Percentiles rank a stretch among this genome's conserved stretches.
Evolutionary conservation across 2,888 invertebrate genomes (phyloP).

Genomic region (Tipula lateralis): DNA sequence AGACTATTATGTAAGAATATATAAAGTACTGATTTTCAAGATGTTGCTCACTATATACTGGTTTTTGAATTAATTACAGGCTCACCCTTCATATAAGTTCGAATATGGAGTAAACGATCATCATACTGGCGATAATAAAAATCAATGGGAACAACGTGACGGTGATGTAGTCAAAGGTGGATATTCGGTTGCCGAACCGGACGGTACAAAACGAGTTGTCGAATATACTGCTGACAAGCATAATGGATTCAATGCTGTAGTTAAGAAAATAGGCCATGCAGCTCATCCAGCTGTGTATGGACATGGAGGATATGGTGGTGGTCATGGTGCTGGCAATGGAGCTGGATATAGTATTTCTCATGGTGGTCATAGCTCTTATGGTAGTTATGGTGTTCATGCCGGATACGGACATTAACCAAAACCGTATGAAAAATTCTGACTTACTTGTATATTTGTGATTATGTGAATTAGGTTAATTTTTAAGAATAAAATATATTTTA

Average conservation of each 20-base stretch:
- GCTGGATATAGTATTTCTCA: slow-evolving; percentile 38
- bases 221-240: slow-evolving; percentile 52
- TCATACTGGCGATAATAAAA: slow-evolving; percentile 51
- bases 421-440: no score
- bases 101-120: slow-evolving; percentile 52
- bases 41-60: not conserved
- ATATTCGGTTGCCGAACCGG: slow-evolving; percentile 51
- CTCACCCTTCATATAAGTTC: slow-evolving; percentile 49
- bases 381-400: slow-evolving; percentile 26
- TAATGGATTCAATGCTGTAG: slow-evolving; percentile 51
- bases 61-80: not conserved
- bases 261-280: slow-evolving; percentile 50
- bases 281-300: slow-evolving; percentile 19
- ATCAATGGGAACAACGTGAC: slow-evolving; percentile 52
- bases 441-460: not conserved
- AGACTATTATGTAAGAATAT: not conserved
- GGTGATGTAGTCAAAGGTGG: slow-evolving; percentile 52
- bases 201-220: slow-evolving; percentile 52
- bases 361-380: slow-evolving; percentile 26
- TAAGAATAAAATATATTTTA: not conserved
- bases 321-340: not conserved
- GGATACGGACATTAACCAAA: no score
- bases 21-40: not conserved
- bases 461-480: not conserved
- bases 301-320: not conserved